phyloP scores from a whole-genome alignment of 2,113 vertebrate species.

The Tringa solitaria region DNA sequence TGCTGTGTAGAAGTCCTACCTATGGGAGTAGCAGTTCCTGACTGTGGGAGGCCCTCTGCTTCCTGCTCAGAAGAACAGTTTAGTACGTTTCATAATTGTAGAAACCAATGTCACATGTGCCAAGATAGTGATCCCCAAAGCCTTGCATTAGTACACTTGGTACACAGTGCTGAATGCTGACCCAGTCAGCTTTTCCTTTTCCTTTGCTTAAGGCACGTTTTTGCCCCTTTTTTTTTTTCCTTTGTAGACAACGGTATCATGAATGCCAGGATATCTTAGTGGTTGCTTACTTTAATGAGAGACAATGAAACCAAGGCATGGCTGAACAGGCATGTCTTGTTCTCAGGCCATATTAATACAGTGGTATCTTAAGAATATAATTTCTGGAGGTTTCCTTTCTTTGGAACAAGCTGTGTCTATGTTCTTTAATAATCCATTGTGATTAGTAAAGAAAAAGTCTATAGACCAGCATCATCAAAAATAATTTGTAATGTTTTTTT shows the following conservation, averaged over 20 bases:
- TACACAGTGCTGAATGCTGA: not conserved
- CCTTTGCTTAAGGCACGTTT: not conserved
- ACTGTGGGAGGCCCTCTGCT: not conserved
- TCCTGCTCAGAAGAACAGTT: not conserved
- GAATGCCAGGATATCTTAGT: not conserved
- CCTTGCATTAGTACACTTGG: not conserved
- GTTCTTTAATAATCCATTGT: not conserved
- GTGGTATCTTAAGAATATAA: not conserved
- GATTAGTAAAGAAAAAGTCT: not conserved
- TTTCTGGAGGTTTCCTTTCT: not conserved
- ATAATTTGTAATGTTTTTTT: not conserved
- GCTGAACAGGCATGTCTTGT: not conserved
- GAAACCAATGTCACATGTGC: not conserved
- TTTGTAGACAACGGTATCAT: not conserved
- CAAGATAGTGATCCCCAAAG: not conserved
- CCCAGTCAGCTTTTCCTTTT: not conserved
- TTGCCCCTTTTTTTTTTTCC: not conserved
- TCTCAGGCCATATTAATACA: not conserved
- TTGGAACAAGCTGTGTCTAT: not conserved
- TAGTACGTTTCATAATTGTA: not conserved
- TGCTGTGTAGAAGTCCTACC: not conserved
- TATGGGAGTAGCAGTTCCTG: not conserved
- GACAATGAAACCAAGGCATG: not conserved
- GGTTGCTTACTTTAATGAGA: not conserved
- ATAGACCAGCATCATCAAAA: not conserved